Base-by-base conservation (phyloP, 2,797 vertebrate genomes). In the Sus cebifrons region DNA sequence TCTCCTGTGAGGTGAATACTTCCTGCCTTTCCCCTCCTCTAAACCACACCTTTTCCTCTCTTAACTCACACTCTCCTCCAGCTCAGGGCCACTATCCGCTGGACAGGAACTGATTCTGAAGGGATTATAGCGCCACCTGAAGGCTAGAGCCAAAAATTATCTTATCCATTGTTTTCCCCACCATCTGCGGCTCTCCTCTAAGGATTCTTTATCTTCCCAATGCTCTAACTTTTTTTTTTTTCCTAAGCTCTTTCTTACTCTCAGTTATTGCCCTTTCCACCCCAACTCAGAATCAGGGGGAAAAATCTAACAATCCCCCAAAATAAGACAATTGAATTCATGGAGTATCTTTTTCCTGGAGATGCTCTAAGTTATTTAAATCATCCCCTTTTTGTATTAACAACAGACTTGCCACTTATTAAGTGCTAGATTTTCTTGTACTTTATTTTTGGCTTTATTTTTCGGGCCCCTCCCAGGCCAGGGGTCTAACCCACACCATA, bases 101-200 rank as follows among this genome's bases (percentile, higher is more conserved):
- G 58, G 29, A 15, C 11, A 52, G 67, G 23, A 58, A 62, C 49
- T 16, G 17, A 49, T n/a, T 88, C 82, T 54, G 64, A 36, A 96
- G 96, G 96, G 67, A 23, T 75, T 8, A 58, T 21, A 96, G 91
- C 86, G 25, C 96, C 96, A 94, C 86, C 97, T 91, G 74, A 97
- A 97, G 93, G 86, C 78, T 56, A 14, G 15, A 23, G 4, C 2
- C 0, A 25, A 58, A 82, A 96, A 88, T 17, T 2, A 29, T 15
- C 36, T 67, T 71, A 79, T 8, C 75, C 94, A 18, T 27, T 58
- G 62, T 60, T 27, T 56, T 75, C 5, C 36, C 71, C 17, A 13
- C 67, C 49, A 29, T 21, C 44, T 78, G 10, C 20, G 58, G 36
- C 65, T 71, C 56, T 6, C 23, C 44, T 68, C 14, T n/a, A 1